Evolutionary conservation across 2,113 vertebrate genomes (phyloP).

Genomic region (Cephalopholis sonnerati): DNA sequence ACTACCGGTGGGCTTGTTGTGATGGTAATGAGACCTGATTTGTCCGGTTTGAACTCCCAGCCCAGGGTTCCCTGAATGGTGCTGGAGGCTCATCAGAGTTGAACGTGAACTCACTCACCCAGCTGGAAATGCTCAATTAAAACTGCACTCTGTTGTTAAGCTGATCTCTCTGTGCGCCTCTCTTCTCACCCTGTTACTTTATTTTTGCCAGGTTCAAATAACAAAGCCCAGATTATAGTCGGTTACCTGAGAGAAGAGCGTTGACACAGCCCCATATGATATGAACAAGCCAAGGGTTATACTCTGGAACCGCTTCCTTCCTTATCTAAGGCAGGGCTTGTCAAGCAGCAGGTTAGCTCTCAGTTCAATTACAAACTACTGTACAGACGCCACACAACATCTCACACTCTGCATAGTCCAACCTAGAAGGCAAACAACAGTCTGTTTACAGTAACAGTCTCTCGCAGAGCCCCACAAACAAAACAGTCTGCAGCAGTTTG

Average conservation of each 20-base stretch:
- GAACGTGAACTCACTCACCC: constrained; percentile 60
- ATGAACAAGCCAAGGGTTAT: constrained; percentile 43
- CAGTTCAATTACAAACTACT: constrained; percentile 35
- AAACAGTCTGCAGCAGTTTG: constrained; percentile 57
- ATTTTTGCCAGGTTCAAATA: constrained; percentile 36
- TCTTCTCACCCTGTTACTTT: constrained; percentile 21
- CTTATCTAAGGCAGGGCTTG: constrained; percentile 65
- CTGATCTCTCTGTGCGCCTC: constrained; percentile 21
- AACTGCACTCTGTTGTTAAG: constrained; percentile 42
- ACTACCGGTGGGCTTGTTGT: constrained; percentile 66
- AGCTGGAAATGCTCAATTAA: constrained; percentile 45
- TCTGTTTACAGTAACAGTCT: constrained; percentile 72
- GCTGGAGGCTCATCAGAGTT: constrained; percentile 59
- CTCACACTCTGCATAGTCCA: constrained; percentile 73
- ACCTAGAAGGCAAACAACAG: constrained; percentile 75
- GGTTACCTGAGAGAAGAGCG: constrained; percentile 81
- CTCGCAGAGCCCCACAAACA: constrained; percentile 29
- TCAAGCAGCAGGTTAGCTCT: constrained; percentile 50
- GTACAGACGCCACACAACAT: constrained; percentile 18
- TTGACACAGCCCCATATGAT: constrained; percentile 46
- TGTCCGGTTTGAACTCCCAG: constrained; percentile 73
- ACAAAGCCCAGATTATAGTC: constrained; percentile 59
- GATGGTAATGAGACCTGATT: constrained; percentile 80
- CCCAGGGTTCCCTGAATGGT: constrained; percentile 77
- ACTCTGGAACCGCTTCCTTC: constrained; percentile 12